A percentile compares a stretch with the other conserved stretches of the same genome.
Evolutionary conservation across 2,888 invertebrate species (phyloP).

Genomic region (Oscheius sp.): DNA sequence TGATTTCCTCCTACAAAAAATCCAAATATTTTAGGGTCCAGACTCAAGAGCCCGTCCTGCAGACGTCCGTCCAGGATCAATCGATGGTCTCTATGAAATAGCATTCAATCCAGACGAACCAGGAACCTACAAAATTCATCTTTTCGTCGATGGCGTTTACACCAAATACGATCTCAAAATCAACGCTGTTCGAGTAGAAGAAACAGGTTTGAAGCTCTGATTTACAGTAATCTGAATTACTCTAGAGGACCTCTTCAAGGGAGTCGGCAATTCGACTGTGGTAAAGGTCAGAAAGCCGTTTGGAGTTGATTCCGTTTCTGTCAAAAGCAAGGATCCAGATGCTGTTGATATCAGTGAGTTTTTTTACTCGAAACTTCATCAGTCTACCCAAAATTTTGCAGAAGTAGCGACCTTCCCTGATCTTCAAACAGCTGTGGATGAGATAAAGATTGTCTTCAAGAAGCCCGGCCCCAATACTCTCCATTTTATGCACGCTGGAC

Average conservation of each 20-base stretch:
- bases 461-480: slow-evolving; percentile 36
- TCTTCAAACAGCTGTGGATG: slow-evolving; percentile 2
- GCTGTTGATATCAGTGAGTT: slow-evolving; percentile 13
- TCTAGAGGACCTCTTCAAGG: too few species aligned
- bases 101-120: slow-evolving; percentile 35
- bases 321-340: not conserved
- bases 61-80: slow-evolving; percentile 29
- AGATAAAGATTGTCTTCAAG: slow-evolving; percentile 32
- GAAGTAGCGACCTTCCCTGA: too few species aligned
- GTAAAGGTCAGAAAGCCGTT: not conserved
- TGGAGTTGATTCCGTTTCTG: not conserved
- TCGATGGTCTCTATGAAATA: slow-evolving; percentile 37
- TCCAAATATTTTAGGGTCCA: slow-evolving; percentile 38
- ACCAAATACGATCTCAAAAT: not conserved
- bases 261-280: too few species aligned
- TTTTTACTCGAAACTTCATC: too few species aligned
- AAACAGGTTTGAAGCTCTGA: too few species aligned
- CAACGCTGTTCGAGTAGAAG: not conserved
- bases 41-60: slow-evolving; percentile 43
- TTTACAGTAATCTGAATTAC: too few species aligned
- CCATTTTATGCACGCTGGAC: slow-evolving; percentile 42
- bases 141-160: slow-evolving; percentile 38
- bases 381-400: too few species aligned
- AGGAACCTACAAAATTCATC: slow-evolving; percentile 24
- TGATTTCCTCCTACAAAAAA: not conserved